Conservation (phyloP, 2,888 invertebrate genomes). For the Microplitis manilae region DNA sequence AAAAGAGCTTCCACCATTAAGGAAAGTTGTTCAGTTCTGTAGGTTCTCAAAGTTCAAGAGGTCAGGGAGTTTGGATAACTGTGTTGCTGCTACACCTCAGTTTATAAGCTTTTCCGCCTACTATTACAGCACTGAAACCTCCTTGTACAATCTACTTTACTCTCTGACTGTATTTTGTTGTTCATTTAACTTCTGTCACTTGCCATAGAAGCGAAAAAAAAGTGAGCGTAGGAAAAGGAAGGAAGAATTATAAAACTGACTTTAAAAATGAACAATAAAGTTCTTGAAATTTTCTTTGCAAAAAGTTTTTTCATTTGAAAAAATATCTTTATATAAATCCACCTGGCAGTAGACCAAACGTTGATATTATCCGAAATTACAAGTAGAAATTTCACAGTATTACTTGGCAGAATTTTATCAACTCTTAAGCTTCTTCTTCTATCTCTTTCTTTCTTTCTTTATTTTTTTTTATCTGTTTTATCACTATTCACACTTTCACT, state of each 20-base stretch:
- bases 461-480: slow-evolving; percentile 15
- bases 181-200: slow-evolving; percentile 4
- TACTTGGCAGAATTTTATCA: slow-evolving; percentile 18
- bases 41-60: not conserved
- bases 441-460: not conserved
- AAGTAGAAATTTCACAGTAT: slow-evolving; percentile 1
- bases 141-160: not conserved
- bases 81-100: not conserved
- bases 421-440: not conserved
- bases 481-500: not conserved
- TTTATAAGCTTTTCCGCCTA: slow-evolving; percentile 7
- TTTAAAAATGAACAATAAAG: slow-evolving; percentile 7
- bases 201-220: not conserved
- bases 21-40: slow-evolving; percentile 12
- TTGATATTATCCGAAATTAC: slow-evolving; percentile 16
- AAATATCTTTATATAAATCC: not conserved
- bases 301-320: not conserved
- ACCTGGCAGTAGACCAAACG: not conserved
- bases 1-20: slow-evolving; percentile 19
- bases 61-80: slow-evolving; percentile 3
- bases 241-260: not conserved
- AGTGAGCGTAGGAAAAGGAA: not conserved
- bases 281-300: slow-evolving; percentile 4
- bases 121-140: not conserved
- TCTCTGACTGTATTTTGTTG: not conserved